Conservation (phyloP, 2,797 vertebrate species). For the Pampus argenteus region DNA sequence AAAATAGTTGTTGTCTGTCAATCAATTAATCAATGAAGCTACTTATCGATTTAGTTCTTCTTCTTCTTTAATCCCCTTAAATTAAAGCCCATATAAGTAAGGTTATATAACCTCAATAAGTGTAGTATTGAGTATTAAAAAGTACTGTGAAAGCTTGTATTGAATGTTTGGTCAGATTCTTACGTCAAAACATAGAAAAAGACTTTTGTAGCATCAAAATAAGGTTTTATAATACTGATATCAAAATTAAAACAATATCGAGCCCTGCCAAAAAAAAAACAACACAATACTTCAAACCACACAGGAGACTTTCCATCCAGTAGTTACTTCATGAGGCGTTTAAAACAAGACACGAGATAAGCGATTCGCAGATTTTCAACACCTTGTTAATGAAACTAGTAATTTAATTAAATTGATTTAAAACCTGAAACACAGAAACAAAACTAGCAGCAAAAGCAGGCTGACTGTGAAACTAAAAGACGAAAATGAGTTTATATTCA, state of each 20-base stretch:
- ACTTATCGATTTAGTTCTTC: background rate
- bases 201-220: background rate
- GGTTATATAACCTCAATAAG: background rate
- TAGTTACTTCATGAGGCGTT: no score
- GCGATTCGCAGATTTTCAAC: background rate
- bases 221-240: background rate
- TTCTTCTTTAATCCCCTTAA: background rate
- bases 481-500: background rate
- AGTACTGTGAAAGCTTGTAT: background rate
- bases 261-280: no score
- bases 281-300: no score
- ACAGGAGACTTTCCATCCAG: no score
- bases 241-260: no score
- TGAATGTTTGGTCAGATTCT: no score
- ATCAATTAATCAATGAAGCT: background rate
- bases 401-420: conserved; percentile 5
- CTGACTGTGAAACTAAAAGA: conserved; percentile 6
- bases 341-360: no score
- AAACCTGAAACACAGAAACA: conserved; percentile 11
- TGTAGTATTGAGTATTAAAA: background rate
- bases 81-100: background rate
- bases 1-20: no score
- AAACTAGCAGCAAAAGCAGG: background rate
- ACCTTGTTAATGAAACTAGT: background rate
- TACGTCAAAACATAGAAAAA: background rate